These are phyloP conservation scores for Ellobium chinense DNA, from an alignment of 2,888 invertebrate species.

Conservation along the genomic window DNA sequence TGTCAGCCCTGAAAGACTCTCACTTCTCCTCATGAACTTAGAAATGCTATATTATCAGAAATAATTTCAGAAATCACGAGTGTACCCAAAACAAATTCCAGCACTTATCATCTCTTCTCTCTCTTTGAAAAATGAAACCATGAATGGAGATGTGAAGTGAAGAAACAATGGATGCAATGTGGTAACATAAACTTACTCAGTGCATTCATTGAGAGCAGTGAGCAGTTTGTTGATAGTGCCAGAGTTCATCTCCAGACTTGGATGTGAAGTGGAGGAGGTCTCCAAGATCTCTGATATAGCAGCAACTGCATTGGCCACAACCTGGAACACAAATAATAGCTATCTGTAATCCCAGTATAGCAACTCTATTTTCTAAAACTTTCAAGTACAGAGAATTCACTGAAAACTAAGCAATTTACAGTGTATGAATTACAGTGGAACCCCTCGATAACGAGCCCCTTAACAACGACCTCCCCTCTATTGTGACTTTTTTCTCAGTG, in stretches of 20 bases:
- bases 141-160: background rate
- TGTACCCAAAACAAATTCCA: too few species aligned
- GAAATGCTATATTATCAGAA: background rate
- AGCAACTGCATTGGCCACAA: slow-evolving; percentile 99
- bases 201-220: slow-evolving; percentile 99
- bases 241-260: slow-evolving; percentile 97
- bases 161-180: background rate
- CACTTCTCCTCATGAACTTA: background rate
- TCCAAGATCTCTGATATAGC: slow-evolving; percentile 99
- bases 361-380: too few species aligned
- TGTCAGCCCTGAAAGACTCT: too few species aligned
- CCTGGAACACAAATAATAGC: too few species aligned
- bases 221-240: slow-evolving; percentile 98
- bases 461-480: too few species aligned
- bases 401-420: too few species aligned
- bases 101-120: background rate
- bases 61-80: too few species aligned
- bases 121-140: background rate
- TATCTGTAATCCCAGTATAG: too few species aligned
- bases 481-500: too few species aligned
- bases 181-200: slow-evolving; percentile 84
- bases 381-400: too few species aligned
- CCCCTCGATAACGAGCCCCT: too few species aligned
- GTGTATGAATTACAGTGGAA: too few species aligned
- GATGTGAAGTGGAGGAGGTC: slow-evolving; percentile 95